Conservation (phyloP, 35 echinoderm and acorn worm genomes). For the Ophioderma brevispina region DNA sequence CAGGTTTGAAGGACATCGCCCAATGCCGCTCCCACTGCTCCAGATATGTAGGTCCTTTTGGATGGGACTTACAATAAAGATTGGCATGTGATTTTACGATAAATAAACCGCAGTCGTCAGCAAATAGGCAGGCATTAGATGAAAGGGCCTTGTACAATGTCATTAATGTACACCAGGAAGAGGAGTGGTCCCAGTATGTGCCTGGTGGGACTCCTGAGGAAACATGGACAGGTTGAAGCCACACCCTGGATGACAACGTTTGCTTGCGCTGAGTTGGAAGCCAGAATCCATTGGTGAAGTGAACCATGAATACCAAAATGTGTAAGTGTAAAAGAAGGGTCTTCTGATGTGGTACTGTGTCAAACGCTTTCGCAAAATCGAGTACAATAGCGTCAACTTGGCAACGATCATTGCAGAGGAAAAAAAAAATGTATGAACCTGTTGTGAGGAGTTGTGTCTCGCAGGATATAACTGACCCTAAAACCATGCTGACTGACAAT, state of each 20-base stretch:
- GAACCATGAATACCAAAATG: conserved; percentile 45
- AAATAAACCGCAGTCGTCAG: conserved; percentile 32
- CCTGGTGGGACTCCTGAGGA: conserved; percentile 55
- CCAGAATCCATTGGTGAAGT: conserved; percentile 34
- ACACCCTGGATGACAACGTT: conserved; percentile 38
- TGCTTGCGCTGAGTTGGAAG: conserved; percentile 28
- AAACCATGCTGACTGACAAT: conserved; percentile 30
- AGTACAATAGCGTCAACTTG: conserved; percentile 30
- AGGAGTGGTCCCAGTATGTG: conserved; percentile 50
- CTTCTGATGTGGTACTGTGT: conserved; percentile 29
- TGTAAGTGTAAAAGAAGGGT: conserved; percentile 1
- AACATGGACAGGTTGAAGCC: conserved; percentile 30
- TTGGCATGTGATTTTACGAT: background rate
- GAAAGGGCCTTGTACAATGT: conserved; percentile 7
- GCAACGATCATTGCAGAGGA: background rate
- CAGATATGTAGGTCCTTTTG: background rate
- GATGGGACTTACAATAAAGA: background rate
- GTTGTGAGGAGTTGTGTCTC: conserved; percentile 17
- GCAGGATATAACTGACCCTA: conserved; percentile 1
- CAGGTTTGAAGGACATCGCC: background rate
- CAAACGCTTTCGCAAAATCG: conserved; percentile 58
- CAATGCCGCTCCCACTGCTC: background rate
- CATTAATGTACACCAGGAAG: conserved; percentile 47
- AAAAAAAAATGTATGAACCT: background rate
- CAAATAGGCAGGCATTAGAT: conserved; percentile 51